A percentile compares a stretch with the other conserved stretches of the same genome.
phyloP scores from a whole-genome alignment of 2,888 invertebrate genomes.

The Andrena bucephala region DNA sequence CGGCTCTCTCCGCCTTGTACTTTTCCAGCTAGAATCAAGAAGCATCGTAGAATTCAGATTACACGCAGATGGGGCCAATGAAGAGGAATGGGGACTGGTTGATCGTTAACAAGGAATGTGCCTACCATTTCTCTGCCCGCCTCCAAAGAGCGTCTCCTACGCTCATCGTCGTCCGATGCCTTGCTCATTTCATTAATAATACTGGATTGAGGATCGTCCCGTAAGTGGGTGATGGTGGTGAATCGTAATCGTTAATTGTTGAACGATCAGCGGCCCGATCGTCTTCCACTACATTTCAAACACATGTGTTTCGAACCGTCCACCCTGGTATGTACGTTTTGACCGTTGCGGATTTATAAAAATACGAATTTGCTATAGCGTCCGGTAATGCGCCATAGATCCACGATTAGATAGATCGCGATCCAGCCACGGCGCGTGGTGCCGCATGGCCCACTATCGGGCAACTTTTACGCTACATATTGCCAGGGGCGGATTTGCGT shows the following conservation, averaged over 20 bases:
- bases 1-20: constrained; percentile 74
- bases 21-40: constrained; percentile 72
- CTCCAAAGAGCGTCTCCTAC: constrained; percentile 76
- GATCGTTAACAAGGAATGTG: neutral
- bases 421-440: neutral
- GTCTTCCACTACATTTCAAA: constrained; percentile 58
- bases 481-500: too few relatives aligned
- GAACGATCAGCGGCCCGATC: neutral
- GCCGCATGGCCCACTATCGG: neutral
- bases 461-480: neutral
- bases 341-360: constrained; percentile 65
- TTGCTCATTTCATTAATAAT: constrained; percentile 59
- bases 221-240: constrained; percentile 11
- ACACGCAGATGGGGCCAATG: neutral
- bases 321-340: constrained; percentile 30
- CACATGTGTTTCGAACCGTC: constrained; percentile 26
- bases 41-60: neutral
- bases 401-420: constrained; percentile 23
- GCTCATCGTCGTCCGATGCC: constrained; percentile 78
- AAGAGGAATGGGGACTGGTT: neutral
- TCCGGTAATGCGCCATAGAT: constrained; percentile 33
- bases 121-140: constrained; percentile 79
- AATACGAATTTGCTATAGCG: constrained; percentile 57
- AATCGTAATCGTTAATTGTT: constrained; percentile 23
- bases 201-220: constrained; percentile 16